A percentile compares a stretch with the other conserved stretches of the same genome.
phyloP scores from a whole-genome alignment of 2,797 vertebrate species.

The Naso thynnoides region DNA sequence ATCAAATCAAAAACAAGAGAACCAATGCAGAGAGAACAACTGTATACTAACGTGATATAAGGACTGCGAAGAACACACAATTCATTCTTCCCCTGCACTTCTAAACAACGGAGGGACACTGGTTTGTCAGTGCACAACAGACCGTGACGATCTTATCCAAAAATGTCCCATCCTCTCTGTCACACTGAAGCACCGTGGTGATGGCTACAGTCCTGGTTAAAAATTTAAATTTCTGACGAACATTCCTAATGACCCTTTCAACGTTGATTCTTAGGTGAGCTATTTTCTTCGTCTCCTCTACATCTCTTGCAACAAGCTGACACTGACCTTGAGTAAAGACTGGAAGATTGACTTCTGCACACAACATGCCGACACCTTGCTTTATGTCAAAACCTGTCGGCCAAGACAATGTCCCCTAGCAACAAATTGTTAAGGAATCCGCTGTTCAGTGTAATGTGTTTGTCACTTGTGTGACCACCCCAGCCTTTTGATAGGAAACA shows the following conservation, averaged over 20 bases:
- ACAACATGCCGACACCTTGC: background rate
- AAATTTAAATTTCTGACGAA: background rate
- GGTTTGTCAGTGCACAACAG: background rate
- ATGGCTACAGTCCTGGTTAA: no score
- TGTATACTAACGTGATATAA: no score
- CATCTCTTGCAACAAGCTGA: no score
- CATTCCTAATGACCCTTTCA: background rate
- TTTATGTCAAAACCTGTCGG: background rate
- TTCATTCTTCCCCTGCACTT: no score
- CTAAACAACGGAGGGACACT: background rate
- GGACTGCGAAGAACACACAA: no score
- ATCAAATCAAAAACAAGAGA: no score
- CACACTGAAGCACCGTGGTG: no score
- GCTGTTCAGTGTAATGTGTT: background rate
- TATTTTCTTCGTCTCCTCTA: background rate
- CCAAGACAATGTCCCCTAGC: background rate
- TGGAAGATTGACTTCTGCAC: background rate
- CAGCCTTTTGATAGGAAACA: no score
- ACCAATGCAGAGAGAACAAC: no score
- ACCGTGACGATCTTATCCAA: background rate
- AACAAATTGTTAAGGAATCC: conserved; percentile 1
- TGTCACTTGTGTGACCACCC: no score
- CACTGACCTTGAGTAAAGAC: background rate
- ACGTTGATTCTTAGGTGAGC: background rate
- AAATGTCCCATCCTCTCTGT: background rate